Evolutionary conservation across 2,113 vertebrate species (phyloP).

Genomic region (Cyprinus carpio): DNA sequence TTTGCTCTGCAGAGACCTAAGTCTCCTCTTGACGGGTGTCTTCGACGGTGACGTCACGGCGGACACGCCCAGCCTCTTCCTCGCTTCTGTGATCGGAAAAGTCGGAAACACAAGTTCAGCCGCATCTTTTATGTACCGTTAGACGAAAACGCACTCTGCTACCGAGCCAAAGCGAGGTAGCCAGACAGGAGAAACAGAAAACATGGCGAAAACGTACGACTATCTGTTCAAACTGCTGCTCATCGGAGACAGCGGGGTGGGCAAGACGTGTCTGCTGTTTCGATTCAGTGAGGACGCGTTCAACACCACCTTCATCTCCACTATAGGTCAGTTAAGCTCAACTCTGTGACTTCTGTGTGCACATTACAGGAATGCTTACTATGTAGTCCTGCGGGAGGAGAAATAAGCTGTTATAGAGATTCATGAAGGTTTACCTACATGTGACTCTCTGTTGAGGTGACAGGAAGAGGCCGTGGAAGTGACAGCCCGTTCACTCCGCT

Average conservation of each 20-base stretch:
- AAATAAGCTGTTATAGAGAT: not conserved
- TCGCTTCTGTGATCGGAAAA: constrained; percentile 1
- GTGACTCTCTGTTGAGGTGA: not conserved
- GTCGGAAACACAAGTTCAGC: constrained; percentile 30
- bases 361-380: not conserved
- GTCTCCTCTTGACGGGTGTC: too few relatives aligned
- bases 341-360: not conserved
- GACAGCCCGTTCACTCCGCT: constrained; percentile 3
- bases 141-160: constrained; percentile 34
- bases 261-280: constrained; percentile 83
- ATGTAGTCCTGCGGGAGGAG: not conserved
- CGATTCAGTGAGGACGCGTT: constrained; percentile 82
- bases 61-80: constrained; percentile 36
- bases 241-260: constrained; percentile 79
- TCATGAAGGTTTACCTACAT: not conserved
- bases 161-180: constrained; percentile 5
- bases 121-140: constrained; percentile 44
- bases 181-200: not conserved
- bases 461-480: constrained; percentile 45
- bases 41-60: constrained; percentile 22
- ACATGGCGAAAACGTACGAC: constrained; percentile 80
- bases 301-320: constrained; percentile 83
- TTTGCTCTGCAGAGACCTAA: too few relatives aligned
- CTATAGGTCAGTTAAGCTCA: constrained; percentile 75
- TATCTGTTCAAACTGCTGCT: constrained; percentile 79